Evolutionary conservation across 2,797 vertebrate species (phyloP), one percentile per base, ranked within the genome.

Genomic region (Chiropotes sagulatus): DNA sequence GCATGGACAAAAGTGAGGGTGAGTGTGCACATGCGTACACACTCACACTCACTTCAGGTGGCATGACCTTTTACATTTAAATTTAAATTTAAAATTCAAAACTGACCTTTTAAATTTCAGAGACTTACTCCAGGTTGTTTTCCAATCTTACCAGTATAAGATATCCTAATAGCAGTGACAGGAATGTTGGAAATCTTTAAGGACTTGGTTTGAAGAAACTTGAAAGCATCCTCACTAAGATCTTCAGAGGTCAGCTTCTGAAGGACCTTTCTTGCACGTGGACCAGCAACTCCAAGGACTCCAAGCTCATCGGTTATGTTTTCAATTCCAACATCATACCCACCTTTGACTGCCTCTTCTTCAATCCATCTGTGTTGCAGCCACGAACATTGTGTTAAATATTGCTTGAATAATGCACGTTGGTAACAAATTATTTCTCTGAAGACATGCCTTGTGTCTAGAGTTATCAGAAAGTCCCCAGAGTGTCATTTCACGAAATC

Each of bases 131-230:
- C 39, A n/a, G 22, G 14, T 57, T 73, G 50, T 28, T 96, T 87
- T 80, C 46, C 57, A 48, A 0, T 46, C 95, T 98, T 98, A 99
- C 99, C 99, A 58, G 99, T 99, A 95, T 99, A 99, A 8, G 99
- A 99, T 98, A 99, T 99, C 98, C 99, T 99, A 97, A 99, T 99
- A 94, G 99, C 99, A 81, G 98, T 98, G 52, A 99, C 98, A 15
- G 98, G 97, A 96, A 99, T 64, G 76, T 98, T 98, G 4, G 99
- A 99, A 97, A 99, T 36, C 75, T 99, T 98, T 94, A 99, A 98
- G 95, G 96, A 85, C 97, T 99, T 99, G 97, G 99, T 99, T 85
- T 99, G 99, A 30, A 99, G 99, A 97, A 99, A 99, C 84, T 99
- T 99, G 98, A 99, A 99, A 12, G 97, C 98, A 1, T 84, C 80